Evolutionary conservation across 2,888 invertebrate genomes (phyloP), one percentile per base, ranked within the genome.

Genomic region (Oxystoma pomonae): DNA sequence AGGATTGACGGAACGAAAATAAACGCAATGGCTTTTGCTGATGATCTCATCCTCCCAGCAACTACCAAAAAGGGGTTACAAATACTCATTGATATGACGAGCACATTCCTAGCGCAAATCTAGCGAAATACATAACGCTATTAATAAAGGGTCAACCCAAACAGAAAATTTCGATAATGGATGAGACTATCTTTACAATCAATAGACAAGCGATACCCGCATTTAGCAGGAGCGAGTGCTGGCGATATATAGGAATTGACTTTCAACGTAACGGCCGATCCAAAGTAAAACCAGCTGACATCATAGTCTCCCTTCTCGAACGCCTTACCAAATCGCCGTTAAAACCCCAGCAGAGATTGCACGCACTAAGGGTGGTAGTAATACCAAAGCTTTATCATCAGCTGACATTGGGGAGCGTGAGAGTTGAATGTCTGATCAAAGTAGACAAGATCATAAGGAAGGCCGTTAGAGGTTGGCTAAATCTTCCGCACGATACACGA

Each of bases 331-430:
- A 21, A n/a, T 58, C 58, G 2, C 58, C 62, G 9, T 19, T 62
- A 21, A 60, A 60, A 20, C 60, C 60, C 9, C 60, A 60, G 21
- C 60, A 60, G 60, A 55, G 60, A n/a, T 20, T 62, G 1, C 20
- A 57, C 50, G 49, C 21, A 18, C 59, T 65, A 9, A 12, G 60
- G 16, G 20, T 1, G 5, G 51, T 22, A 18, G n/a, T 49, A 3
- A 16, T 62, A 3, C 62, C 62, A 22, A 22, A 50, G 20, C 57
- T 65, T 3, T 49, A 52, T 9, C 56, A 64, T 20, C 17, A 20
- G 12, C 16, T 56, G 1, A 19, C 59, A 1, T 58, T 64, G 5
- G 55, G 55, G 1, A 35, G 49, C 22, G 56, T 56, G 1, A 51
- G 12, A 1, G 20, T 64, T 1, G 58, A 55, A 7, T 12, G 16